phyloP scores from a whole-genome alignment of 1,140 invertebrate genomes.

The Meloidogyne hapla region DNA sequence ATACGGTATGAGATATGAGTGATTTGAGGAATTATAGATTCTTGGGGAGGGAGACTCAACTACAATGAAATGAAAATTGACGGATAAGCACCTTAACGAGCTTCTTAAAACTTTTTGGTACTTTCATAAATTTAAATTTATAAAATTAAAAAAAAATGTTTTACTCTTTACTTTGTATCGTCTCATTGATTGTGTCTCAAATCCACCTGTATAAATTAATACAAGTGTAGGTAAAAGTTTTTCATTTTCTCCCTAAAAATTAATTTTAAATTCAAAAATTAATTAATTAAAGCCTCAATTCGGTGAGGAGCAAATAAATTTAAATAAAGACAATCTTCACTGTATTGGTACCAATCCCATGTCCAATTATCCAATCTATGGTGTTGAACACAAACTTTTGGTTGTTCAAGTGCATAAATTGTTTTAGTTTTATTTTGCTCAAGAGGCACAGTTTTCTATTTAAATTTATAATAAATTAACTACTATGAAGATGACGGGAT shows the following conservation, averaged over 20 bases:
- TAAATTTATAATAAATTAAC: too few relatives aligned
- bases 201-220: slow-evolving; percentile 49
- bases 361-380: slow-evolving; percentile 24
- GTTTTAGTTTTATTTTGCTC: background rate
- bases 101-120: too few relatives aligned
- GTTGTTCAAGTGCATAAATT: slow-evolving; percentile 9
- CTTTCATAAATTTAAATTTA: too few relatives aligned
- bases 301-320: slow-evolving; percentile 34
- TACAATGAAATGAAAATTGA: too few relatives aligned
- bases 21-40: too few relatives aligned
- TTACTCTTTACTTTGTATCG: slow-evolving; percentile 4
- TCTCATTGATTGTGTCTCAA: slow-evolving; percentile 17
- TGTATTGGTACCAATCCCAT: slow-evolving; percentile 24
- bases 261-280: background rate
- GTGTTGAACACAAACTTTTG: slow-evolving; percentile 27
- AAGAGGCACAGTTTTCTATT: slow-evolving; percentile 21
- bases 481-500: too few relatives aligned
- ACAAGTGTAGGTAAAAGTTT: slow-evolving; percentile 49
- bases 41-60: too few relatives aligned
- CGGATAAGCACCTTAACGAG: too few relatives aligned
- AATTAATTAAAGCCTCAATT: background rate
- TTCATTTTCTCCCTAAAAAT: background rate
- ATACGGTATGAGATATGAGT: too few relatives aligned
- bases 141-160: background rate
- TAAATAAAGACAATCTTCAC: slow-evolving; percentile 43